Percentiles rank a stretch among this genome's conserved stretches.
phyloP scores from a whole-genome alignment of 2,113 vertebrate genomes.

The Solenodon paradoxus region DNA sequence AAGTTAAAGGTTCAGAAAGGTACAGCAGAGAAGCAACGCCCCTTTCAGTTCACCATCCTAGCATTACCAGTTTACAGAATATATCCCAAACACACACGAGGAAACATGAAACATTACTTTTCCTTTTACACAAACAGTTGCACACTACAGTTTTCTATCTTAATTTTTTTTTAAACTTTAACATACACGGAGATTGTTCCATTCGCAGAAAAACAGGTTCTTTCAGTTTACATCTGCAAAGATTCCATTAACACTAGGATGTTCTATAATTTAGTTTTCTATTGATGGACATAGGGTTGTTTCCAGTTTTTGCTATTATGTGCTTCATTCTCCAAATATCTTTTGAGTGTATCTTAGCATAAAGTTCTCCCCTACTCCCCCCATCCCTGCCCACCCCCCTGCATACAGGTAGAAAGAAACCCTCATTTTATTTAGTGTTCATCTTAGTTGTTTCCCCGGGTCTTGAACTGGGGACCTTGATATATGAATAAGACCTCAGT shows the following conservation, averaged over 20 bases:
- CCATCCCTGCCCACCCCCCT: no score
- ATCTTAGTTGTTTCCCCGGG: no score
- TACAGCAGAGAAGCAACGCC: background rate
- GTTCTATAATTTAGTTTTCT: background rate
- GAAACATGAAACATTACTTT: background rate
- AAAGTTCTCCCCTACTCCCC: no score
- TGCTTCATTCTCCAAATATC: background rate
- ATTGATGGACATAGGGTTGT: background rate
- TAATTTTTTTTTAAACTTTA: background rate
- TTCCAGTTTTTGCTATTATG: background rate
- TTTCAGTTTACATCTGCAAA: slow-evolving; percentile 3
- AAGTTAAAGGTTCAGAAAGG: background rate
- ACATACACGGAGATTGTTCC: background rate
- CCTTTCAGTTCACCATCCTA: background rate
- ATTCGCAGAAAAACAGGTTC: background rate
- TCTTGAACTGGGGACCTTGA: no score
- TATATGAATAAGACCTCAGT: no score
- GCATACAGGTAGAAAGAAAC: no score
- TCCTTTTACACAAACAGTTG: background rate
- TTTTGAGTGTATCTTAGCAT: background rate
- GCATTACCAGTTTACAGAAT: background rate
- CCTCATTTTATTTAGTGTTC: no score
- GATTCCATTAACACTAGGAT: background rate
- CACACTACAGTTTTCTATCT: background rate
- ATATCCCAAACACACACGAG: background rate